Conservation (phyloP, 2,888 invertebrate species). For the Latrodectus elegans region DNA sequence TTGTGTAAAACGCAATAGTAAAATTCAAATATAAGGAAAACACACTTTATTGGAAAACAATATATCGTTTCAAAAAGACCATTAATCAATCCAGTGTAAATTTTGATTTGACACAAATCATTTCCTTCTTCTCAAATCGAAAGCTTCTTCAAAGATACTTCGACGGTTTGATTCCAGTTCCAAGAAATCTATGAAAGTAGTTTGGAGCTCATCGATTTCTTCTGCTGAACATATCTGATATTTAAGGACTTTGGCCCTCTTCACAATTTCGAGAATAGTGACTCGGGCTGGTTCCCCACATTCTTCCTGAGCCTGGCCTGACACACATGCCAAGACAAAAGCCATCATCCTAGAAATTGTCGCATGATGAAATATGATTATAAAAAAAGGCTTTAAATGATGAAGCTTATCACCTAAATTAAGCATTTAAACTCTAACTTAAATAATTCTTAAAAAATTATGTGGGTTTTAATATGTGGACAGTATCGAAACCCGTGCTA, state of each 20-base stretch:
- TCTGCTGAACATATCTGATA: neutral
- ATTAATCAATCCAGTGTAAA: neutral
- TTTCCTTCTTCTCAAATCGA: neutral
- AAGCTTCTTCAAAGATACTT: neutral
- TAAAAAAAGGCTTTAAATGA: neutral
- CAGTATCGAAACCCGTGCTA: neutral
- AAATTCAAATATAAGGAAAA: neutral
- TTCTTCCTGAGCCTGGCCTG: neutral
- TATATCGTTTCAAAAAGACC: neutral
- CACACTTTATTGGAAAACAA: neutral
- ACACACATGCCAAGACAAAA: neutral
- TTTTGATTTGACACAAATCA: neutral
- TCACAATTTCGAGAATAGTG: neutral
- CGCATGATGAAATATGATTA: no score
- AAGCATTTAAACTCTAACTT: neutral
- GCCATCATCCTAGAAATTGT: neutral
- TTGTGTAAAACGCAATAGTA: neutral
- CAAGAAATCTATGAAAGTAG: neutral
- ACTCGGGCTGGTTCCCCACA: conserved; percentile 5
- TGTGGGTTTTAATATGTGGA: neutral
- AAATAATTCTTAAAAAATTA: neutral
- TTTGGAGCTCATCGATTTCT: neutral
- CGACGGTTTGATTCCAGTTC: neutral
- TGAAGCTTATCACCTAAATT: neutral
- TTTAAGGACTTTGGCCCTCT: neutral